Base-by-base conservation (phyloP, 2,888 invertebrate genomes). In the Tenthredo livida region DNA sequence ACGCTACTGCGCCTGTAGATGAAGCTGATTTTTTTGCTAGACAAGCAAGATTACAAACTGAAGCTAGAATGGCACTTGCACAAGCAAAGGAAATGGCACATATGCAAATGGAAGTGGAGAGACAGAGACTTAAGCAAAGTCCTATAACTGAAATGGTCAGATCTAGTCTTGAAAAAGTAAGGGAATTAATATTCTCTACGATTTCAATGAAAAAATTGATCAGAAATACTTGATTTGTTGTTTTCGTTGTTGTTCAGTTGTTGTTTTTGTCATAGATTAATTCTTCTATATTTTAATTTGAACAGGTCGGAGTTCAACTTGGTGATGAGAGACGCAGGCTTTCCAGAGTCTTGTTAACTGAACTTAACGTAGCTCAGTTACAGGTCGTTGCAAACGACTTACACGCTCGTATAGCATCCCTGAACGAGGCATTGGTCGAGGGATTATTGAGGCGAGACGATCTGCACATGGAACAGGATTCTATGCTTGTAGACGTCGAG, bases 381-480 rank as follows among this genome's bases (percentile, higher is more conserved):
- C 97, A 98, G 95, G 97, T 98, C 87, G 97, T 99, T 90, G 98
- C 98, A 86, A 98, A 99, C 93, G 98, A 98, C 94, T 94, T 99
- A 86, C 98, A 98, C 94, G 97, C 97, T 85, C 97, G 98, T 94
- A 98, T 99, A 91, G 98, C 98, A 94, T 96, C 95, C 78, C 94
- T 99, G 88, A 99, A 99, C 94, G 98, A 98, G 93, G 96, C 96
- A 85, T 94, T 99, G 89, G 98, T 99, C 85, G 96, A 97, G 93
- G 96, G 97, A 93, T 94, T 99, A 90, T 96, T 99, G 95, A 97
- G 97, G 90, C 95, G 99, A 88, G 99, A 99, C 94, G 98, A 99
- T 93, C 95, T 99, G 78, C 98, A 99, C 94, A 99, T 99, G 98
- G 97, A 98, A 88, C 98, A 99, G 94, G 99, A 99, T 94, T 98